These are phyloP conservation scores for Drosophila virilis DNA, from an alignment of 1,140 invertebrate genomes.

Conservation along the genomic window DNA sequence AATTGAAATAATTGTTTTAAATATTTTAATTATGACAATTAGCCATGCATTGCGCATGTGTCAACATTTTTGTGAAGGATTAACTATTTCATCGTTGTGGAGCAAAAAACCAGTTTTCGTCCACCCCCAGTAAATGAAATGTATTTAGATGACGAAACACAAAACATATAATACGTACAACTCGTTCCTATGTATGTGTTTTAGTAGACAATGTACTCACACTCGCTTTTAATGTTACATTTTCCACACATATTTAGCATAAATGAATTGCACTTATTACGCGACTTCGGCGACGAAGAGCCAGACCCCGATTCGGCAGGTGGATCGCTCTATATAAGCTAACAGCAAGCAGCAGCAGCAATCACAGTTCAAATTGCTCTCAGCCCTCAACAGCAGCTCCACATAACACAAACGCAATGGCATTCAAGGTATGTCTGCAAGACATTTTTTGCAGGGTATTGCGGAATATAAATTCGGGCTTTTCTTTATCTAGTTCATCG, in stretches of 20 bases:
- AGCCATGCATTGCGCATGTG: constrained; percentile 6
- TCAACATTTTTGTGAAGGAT: constrained; percentile 21
- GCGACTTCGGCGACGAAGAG: constrained; percentile 38
- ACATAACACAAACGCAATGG: constrained; percentile 52
- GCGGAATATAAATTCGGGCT: not conserved
- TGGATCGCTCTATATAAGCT: constrained; percentile 66
- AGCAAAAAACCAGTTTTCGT: constrained; percentile 33
- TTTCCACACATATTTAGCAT: constrained; percentile 70
- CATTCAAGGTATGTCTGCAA: constrained; percentile 68
- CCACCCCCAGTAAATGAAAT: constrained; percentile 45
- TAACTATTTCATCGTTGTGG: constrained; percentile 31
- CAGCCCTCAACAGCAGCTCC: constrained; percentile 48
- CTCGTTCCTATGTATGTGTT: not conserved
- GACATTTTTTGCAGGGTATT: not conserved
- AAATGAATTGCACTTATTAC: constrained; percentile 79
- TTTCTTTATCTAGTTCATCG: constrained; percentile 48
- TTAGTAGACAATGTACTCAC: constrained; percentile 21
- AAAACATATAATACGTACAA: constrained; percentile 10
- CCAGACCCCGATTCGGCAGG: constrained; percentile 12
- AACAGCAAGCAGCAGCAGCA: constrained; percentile 40
- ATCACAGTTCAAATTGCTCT: constrained; percentile 61
- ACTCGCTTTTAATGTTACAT: constrained; percentile 57
- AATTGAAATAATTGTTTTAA: constrained; percentile 15
- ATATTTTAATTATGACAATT: constrained; percentile 19
- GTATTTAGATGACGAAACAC: constrained; percentile 69